These are phyloP conservation scores for Choreutis nemorana DNA, from an alignment of 2,888 invertebrate species.

Conservation along the genomic window DNA sequence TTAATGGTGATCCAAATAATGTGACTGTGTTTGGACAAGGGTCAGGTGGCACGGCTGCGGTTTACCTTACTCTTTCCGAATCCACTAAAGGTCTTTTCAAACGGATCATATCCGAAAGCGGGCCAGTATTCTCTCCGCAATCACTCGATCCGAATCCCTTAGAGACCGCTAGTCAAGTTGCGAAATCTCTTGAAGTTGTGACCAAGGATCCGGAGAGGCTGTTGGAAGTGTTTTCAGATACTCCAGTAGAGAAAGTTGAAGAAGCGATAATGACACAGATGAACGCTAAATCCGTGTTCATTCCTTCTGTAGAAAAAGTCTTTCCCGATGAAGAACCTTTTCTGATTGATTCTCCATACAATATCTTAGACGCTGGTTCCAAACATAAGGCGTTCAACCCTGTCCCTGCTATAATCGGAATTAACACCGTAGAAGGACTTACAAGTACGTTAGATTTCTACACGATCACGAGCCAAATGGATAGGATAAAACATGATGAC, in stretches of 20 bases:
- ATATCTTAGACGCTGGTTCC: conserved; percentile 30
- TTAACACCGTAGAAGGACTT: conserved; percentile 64
- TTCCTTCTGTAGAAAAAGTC: conserved; percentile 39
- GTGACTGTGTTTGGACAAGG: conserved; percentile 56
- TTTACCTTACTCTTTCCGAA: conserved; percentile 43
- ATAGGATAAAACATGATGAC: conserved; percentile 42
- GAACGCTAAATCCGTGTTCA: conserved; percentile 43
- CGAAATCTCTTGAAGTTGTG: conserved; percentile 38
- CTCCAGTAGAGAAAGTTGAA: conserved; percentile 30
- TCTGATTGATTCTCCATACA: conserved; percentile 47
- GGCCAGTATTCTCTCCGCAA: conserved; percentile 37
- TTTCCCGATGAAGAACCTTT: conserved; percentile 47
- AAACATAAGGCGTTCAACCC: conserved; percentile 27
- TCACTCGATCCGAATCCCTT: conserved; percentile 38
- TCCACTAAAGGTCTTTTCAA: conserved; percentile 48
- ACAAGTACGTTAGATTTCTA: conserved; percentile 45
- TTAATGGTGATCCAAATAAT: conserved; percentile 46
- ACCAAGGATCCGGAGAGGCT: conserved; percentile 32
- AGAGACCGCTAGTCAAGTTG: conserved; percentile 41
- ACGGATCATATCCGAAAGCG: conserved; percentile 47
- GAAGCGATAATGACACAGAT: conserved; percentile 51
- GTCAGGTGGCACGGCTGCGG: conserved; percentile 45
- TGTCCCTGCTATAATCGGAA: conserved; percentile 59
- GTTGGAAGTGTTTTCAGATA: conserved; percentile 30
- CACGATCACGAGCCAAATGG: conserved; percentile 43